Conservation (phyloP, 2,113 vertebrate genomes). For the Chauna torquata region DNA sequence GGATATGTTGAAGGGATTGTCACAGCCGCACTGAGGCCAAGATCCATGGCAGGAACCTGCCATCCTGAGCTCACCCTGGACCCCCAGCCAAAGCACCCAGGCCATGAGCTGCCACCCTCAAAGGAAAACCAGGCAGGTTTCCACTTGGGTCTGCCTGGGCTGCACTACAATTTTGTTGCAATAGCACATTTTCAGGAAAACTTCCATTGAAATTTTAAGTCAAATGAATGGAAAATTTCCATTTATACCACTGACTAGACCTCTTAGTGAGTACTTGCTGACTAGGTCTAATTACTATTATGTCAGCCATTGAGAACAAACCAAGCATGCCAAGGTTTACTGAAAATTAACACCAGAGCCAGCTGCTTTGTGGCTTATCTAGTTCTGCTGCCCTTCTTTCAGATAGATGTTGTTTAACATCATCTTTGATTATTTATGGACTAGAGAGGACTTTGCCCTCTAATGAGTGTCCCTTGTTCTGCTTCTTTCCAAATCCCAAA, state of each 20-base stretch:
- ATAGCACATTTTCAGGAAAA: neutral
- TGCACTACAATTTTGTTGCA: neutral
- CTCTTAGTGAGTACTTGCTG: neutral
- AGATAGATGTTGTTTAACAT: neutral
- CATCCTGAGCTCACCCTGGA: neutral
- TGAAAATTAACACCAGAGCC: neutral
- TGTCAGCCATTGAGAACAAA: neutral
- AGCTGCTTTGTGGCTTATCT: conserved; percentile 22
- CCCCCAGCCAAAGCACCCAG: neutral
- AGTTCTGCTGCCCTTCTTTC: neutral
- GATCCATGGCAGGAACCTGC: neutral
- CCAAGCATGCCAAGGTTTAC: neutral
- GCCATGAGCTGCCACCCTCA: neutral
- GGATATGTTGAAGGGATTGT: neutral
- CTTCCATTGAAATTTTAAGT: neutral
- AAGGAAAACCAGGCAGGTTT: neutral
- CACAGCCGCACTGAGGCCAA: accelerated
- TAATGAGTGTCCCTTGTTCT: neutral
- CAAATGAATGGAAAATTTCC: neutral
- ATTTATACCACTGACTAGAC: neutral
- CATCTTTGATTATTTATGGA: neutral
- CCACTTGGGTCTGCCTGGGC: neutral
- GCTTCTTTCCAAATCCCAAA: neutral
- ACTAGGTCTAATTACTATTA: neutral
- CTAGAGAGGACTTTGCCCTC: neutral